Evolutionary conservation across 2,888 invertebrate genomes (phyloP).

Genomic region (Diaprepes abbreviatus): DNA sequence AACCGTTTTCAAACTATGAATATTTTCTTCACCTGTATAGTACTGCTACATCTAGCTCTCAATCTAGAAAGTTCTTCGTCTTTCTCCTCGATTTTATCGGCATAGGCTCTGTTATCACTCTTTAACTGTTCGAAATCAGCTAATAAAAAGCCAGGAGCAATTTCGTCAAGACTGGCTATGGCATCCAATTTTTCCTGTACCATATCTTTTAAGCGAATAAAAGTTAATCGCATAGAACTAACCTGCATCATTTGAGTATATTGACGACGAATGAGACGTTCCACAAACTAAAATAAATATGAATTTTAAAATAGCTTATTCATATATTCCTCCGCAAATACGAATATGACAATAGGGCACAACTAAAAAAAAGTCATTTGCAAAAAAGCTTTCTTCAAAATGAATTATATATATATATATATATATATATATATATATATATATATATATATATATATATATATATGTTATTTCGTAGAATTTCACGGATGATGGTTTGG

Average conservation of each 20-base stretch:
- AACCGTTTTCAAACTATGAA: too few species aligned
- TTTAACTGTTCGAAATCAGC: constrained; percentile 72
- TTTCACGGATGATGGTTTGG: too few species aligned
- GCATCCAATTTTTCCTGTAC: constrained; percentile 60
- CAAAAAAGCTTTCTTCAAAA: too few species aligned
- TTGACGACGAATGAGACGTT: constrained; percentile 57
- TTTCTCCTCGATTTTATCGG: constrained; percentile 72
- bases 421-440: too few species aligned
- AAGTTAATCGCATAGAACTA: constrained; percentile 59
- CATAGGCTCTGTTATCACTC: constrained; percentile 70
- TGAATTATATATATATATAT: too few species aligned
- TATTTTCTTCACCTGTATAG: constrained; percentile 64
- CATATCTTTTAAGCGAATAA: constrained; percentile 60
- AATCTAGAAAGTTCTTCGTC: constrained; percentile 70
- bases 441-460: too few species aligned
- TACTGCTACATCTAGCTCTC: constrained; percentile 68
- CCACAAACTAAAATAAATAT: constrained; percentile 40
- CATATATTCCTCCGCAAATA: too few species aligned
- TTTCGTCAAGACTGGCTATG: constrained; percentile 64
- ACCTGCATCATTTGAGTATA: constrained; percentile 57
- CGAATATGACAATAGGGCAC: too few species aligned
- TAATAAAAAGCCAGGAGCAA: constrained; percentile 69
- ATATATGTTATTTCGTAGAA: too few species aligned
- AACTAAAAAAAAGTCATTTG: too few species aligned
- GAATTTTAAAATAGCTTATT: too few species aligned